Evolutionary conservation across 2,888 invertebrate genomes (phyloP), one percentile per base, ranked within the genome.

Genomic region (Phortica magna): DNA sequence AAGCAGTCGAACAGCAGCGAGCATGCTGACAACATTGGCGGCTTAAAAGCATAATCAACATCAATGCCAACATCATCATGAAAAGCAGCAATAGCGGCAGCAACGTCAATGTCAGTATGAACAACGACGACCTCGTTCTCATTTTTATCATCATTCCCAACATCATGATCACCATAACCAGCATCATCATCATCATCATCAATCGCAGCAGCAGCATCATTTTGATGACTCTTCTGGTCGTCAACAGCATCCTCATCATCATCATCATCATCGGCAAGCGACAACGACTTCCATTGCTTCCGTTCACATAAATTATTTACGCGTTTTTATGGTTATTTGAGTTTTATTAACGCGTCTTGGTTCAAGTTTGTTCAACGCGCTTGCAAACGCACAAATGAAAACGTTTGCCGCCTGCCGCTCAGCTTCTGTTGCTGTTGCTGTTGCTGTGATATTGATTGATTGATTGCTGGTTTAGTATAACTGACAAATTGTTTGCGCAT

Each of bases 291-390:
- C 31, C 31, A 17, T 17, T 55, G 55, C 55, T 55, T 55, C 75
- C 75, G 72, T 72, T 71, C 68, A 61, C 77, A 74, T 81, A 78
- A 81, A 79, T 77, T 77, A 81, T 81, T 79, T 79, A 78, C 72
- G 79, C 76, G 76, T 67, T 43, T 76, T 77, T 75, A 59, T 74
- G 70, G 59, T 59, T 68, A 73, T 70, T 76, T 70, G 71, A 76
- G 71, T 67, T 71, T 71, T 74, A 75, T 73, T 76, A 70, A 71
- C 70, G 70, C 42, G 19, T 71, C 70, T 41, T 9, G 43, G 48
- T 71, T 17, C 42, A 71, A 53, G 42, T 67, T 41, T 61, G n/a
- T 19, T 64, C 12, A 14, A 42, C 31, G 42, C 42, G 17, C 14
- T 22, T 31, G 64, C 64, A 31, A 64, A 17, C 22, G 64, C 64